These are phyloP conservation scores for Zaprionus ghesquierei DNA, from an alignment of 1,140 invertebrate genomes.

Conservation along the genomic window DNA sequence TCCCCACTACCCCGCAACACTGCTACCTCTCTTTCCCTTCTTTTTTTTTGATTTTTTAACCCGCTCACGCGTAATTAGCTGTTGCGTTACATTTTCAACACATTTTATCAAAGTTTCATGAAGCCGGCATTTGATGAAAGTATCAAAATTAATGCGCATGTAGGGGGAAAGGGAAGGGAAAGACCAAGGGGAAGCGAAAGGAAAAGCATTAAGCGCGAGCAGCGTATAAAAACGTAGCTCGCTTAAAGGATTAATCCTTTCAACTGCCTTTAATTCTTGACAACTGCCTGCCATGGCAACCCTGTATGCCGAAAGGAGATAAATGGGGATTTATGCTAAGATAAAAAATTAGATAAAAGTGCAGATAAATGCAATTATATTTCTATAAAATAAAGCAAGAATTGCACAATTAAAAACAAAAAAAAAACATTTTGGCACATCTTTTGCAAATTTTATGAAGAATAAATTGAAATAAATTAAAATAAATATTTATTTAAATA, in stretches of 20 bases:
- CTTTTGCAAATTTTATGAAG: neutral
- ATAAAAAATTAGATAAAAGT: no score
- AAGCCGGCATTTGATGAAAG: constrained; percentile 58
- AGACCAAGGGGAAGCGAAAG: neutral
- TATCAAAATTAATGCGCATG: constrained; percentile 13
- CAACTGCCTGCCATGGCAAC: constrained; percentile 4
- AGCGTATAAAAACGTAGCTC: no score
- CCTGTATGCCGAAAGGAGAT: neutral
- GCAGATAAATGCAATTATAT: no score
- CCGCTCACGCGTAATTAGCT: constrained; percentile 56
- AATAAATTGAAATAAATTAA: no score
- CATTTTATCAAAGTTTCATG: constrained; percentile 48
- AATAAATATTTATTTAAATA: neutral
- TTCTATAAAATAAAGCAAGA: neutral
- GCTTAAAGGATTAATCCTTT: constrained; percentile 48
- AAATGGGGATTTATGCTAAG: neutral
- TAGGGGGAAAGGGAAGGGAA: constrained; percentile 37
- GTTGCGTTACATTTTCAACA: constrained; percentile 43
- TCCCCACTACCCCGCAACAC: neutral
- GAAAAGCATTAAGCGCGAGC: constrained; percentile 3
- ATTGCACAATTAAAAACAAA: no score
- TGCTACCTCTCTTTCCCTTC: neutral
- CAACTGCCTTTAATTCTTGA: constrained; percentile 35
- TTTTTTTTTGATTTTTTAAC: neutral
- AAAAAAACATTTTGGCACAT: neutral